Conservation (phyloP, 1,140 invertebrate genomes). For the Aphelenchoides besseyi region DNA sequence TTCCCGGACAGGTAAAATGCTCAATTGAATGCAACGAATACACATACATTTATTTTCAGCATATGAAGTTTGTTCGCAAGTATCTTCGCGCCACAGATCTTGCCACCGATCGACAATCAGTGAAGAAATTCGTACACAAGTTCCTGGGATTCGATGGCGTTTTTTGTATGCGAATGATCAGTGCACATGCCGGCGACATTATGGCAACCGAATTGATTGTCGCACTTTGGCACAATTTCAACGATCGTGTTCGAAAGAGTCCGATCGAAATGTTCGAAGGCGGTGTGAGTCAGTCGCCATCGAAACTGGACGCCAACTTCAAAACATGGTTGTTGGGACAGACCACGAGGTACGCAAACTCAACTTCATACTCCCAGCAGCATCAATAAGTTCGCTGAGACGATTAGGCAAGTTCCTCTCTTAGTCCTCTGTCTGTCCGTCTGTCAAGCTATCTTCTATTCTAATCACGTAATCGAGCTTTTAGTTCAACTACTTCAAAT, state of each 20-base stretch:
- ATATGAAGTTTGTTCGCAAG: slow-evolving; percentile 62
- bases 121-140: slow-evolving; percentile 65
- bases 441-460: slow-evolving; percentile 7
- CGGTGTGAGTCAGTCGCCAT: slow-evolving; percentile 59
- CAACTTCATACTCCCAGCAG: slow-evolving; percentile 37
- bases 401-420: slow-evolving; percentile 11
- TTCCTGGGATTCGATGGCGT: slow-evolving; percentile 67
- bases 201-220: slow-evolving; percentile 66
- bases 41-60: slow-evolving; percentile 39
- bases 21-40: neutral
- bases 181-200: slow-evolving; percentile 67
- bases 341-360: slow-evolving; percentile 37
- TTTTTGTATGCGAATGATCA: slow-evolving; percentile 62
- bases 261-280: slow-evolving; percentile 63
- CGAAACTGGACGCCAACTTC: slow-evolving; percentile 61
- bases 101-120: slow-evolving; percentile 59
- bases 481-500: neutral
- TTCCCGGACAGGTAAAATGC: slow-evolving; percentile 61
- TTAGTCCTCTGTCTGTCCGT: slow-evolving; percentile 18
- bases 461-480: neutral
- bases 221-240: slow-evolving; percentile 64
- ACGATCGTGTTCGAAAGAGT: slow-evolving; percentile 51
- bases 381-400: slow-evolving; percentile 6
- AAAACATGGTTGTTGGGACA: slow-evolving; percentile 62
- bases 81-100: slow-evolving; percentile 61